Conservation (phyloP, 2,113 vertebrate species). For the Hirundichthys speculiger region DNA sequence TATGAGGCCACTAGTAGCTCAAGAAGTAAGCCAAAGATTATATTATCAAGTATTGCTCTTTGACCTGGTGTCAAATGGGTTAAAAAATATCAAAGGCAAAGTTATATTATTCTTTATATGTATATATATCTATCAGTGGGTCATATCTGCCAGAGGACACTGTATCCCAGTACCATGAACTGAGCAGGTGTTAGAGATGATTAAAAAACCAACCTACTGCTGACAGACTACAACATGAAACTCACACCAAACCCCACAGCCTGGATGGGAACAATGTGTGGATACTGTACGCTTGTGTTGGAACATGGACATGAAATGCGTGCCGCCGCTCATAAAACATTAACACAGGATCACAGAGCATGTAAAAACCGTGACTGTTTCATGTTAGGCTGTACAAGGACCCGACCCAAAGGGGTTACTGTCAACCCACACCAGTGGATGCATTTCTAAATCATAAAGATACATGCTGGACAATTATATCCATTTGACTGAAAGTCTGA, state of each 20-base stretch:
- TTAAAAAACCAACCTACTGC: slow-evolving; percentile 11
- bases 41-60: too few species aligned
- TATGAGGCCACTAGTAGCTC: too few species aligned
- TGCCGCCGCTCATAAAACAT: slow-evolving; percentile 64
- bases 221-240: slow-evolving; percentile 12
- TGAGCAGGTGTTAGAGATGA: slow-evolving; percentile 2
- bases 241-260: slow-evolving; percentile 12
- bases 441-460: slow-evolving; percentile 49
- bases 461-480: slow-evolving; percentile 37
- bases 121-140: neutral
- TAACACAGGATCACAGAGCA: slow-evolving; percentile 61
- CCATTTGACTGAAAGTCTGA: slow-evolving; percentile 17
- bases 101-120: neutral
- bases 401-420: neutral
- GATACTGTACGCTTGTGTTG: slow-evolving; percentile 20
- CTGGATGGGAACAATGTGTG: slow-evolving; percentile 1
- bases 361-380: slow-evolving; percentile 63
- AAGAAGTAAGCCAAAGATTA: too few species aligned
- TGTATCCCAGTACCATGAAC: neutral
- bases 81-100: too few species aligned
- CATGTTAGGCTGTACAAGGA: slow-evolving; percentile 18
- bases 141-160: neutral
- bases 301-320: slow-evolving; percentile 61
- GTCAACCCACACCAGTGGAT: slow-evolving; percentile 33
- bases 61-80: too few species aligned